Evolutionary conservation across 2,797 vertebrate species (phyloP).

Genomic region (Phyllotis vaccarum): DNA sequence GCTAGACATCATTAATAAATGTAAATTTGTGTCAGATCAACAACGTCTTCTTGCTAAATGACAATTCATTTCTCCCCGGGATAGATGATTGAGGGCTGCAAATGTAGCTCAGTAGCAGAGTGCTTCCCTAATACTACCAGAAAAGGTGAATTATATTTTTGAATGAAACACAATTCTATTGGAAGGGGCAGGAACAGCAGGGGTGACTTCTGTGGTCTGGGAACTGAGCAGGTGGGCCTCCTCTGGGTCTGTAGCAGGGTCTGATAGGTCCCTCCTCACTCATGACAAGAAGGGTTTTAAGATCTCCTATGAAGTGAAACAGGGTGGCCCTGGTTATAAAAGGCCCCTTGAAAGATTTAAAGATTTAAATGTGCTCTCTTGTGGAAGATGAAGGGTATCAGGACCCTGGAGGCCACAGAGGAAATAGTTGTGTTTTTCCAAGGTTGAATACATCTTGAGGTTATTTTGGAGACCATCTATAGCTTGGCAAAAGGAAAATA

Average conservation of each 20-base stretch:
- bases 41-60: conserved; percentile 27
- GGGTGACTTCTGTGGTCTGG: neutral
- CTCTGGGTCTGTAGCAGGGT: conserved; percentile 25
- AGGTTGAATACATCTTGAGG: conserved; percentile 31
- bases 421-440: conserved; percentile 70
- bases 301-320: conserved; percentile 59
- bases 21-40: conserved; percentile 30
- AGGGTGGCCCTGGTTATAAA: conserved; percentile 64
- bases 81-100: too few relatives aligned
- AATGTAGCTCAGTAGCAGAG: neutral
- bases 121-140: too few relatives aligned
- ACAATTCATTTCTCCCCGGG: neutral
- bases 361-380: conserved; percentile 66
- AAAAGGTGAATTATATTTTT: neutral
- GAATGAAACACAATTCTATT: conserved; percentile 11
- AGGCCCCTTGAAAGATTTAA: conserved; percentile 74
- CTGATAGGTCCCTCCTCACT: neutral
- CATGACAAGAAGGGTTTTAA: conserved; percentile 55
- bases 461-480: conserved; percentile 66
- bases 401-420: conserved; percentile 63
- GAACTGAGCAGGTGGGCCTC: conserved; percentile 54
- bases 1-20: conserved; percentile 27
- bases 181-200: neutral
- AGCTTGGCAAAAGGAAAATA: conserved; percentile 73
- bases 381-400: conserved; percentile 62